These are phyloP conservation scores for Platygyra sinensis DNA, from an alignment of 64 coral and sea anemone species.

Conservation along the genomic window DNA sequence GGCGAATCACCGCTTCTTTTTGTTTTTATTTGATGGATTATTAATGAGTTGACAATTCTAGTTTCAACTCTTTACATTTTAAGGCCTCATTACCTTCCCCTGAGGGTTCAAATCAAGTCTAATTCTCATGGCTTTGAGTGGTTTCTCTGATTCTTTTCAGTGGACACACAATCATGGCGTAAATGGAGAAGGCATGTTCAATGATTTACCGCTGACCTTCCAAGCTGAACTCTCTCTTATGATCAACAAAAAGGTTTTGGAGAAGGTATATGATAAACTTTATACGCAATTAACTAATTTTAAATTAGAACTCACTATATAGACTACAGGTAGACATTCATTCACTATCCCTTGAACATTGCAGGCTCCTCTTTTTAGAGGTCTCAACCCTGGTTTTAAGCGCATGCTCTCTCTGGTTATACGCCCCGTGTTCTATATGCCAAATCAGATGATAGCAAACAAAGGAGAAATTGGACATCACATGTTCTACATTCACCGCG, in stretches of 20 bases:
- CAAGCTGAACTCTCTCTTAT: conserved; percentile 83
- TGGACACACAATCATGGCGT: conserved; percentile 66
- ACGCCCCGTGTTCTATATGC: conserved; percentile 79
- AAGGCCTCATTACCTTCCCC: too few relatives aligned
- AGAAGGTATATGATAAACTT: conserved; percentile 47
- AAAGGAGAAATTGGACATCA: conserved; percentile 86
- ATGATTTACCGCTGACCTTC: conserved; percentile 76
- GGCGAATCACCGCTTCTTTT: too few relatives aligned
- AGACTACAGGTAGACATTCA: background rate
- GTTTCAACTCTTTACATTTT: too few relatives aligned
- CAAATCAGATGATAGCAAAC: conserved; percentile 73
- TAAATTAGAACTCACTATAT: background rate
- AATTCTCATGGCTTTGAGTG: background rate
- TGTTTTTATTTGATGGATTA: too few relatives aligned
- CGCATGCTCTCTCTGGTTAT: conserved; percentile 87
- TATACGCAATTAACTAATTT: background rate
- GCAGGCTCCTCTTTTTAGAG: conserved; percentile 77
- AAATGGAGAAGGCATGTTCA: conserved; percentile 75
- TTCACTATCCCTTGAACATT: background rate
- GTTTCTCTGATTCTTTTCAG: background rate
- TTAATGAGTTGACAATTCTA: too few relatives aligned
- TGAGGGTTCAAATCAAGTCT: too few relatives aligned
- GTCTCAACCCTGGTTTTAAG: conserved; percentile 74
- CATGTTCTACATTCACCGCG: conserved; percentile 90
- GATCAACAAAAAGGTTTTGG: conserved; percentile 80